Evolutionary conservation across 1,140 invertebrate species (phyloP).

Genomic region (Phymastichus coffea): DNA sequence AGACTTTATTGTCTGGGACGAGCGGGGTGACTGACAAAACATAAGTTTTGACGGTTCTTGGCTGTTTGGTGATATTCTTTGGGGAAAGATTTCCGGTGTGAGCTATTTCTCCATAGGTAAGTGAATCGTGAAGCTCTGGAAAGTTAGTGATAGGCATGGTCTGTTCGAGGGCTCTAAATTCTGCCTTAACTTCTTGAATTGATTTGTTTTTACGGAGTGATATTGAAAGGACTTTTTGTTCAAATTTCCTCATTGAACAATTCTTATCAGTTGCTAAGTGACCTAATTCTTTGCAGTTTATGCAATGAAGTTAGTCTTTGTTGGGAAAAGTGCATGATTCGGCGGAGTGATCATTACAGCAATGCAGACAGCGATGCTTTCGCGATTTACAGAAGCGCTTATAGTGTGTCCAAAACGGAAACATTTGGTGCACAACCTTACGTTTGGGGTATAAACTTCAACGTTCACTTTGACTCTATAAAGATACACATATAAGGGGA

Average conservation of each 20-base stretch:
- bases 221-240: slow-evolving; percentile 1
- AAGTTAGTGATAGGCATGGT: no score
- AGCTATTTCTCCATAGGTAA: no score
- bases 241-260: neutral
- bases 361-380: neutral
- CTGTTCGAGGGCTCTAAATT: no score
- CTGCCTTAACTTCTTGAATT: no score
- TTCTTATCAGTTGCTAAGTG: neutral
- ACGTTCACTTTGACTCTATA: neutral
- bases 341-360: neutral
- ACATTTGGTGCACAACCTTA: neutral
- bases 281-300: no score
- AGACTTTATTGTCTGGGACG: no score
- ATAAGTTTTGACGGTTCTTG: no score
- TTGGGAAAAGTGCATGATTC: neutral
- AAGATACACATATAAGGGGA: neutral
- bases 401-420: neutral
- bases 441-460: neutral
- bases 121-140: no score
- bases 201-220: no score
- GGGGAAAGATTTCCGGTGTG: no score
- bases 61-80: no score
- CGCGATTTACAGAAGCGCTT: neutral
- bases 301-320: neutral
- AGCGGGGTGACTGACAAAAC: no score